phyloP scores from a whole-genome alignment of 2,113 vertebrate genomes.

The Festucalex cinctus region DNA sequence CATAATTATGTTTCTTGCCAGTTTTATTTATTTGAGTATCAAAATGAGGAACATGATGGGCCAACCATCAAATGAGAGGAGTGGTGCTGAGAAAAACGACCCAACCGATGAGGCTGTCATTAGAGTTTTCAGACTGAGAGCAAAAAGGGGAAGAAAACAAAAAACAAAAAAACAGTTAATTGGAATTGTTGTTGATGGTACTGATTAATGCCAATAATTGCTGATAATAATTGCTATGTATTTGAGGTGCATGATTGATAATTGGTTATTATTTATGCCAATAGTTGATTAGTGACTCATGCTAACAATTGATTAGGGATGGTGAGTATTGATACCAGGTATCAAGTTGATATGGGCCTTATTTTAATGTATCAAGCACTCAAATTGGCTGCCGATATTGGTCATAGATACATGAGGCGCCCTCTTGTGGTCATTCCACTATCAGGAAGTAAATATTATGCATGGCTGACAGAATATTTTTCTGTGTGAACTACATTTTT shows the following conservation, averaged over 20 bases:
- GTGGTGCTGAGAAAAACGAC: conserved; percentile 58
- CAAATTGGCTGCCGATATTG: too few species aligned
- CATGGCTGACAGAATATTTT: too few species aligned
- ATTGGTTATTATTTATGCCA: too few species aligned
- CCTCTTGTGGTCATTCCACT: too few species aligned
- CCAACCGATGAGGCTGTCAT: conserved; percentile 62
- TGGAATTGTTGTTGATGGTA: not conserved
- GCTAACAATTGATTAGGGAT: too few species aligned
- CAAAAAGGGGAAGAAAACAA: conserved; percentile 6
- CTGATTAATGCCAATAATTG: not conserved
- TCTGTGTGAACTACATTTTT: too few species aligned
- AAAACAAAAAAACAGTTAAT: not conserved
- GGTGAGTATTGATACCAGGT: too few species aligned
- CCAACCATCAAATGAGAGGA: conserved; percentile 48
- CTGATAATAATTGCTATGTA: not conserved
- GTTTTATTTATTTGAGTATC: not conserved
- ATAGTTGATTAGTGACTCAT: too few species aligned
- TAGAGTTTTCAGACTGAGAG: conserved; percentile 44
- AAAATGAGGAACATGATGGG: not conserved
- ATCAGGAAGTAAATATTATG: too few species aligned
- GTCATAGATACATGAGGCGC: too few species aligned
- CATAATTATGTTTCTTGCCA: not conserved
- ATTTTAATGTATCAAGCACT: too few species aligned
- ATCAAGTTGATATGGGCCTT: too few species aligned
- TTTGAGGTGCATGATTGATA: not conserved